Evolutionary conservation across 2,888 invertebrate genomes (phyloP).

Genomic region (Mimas tiliae): DNA sequence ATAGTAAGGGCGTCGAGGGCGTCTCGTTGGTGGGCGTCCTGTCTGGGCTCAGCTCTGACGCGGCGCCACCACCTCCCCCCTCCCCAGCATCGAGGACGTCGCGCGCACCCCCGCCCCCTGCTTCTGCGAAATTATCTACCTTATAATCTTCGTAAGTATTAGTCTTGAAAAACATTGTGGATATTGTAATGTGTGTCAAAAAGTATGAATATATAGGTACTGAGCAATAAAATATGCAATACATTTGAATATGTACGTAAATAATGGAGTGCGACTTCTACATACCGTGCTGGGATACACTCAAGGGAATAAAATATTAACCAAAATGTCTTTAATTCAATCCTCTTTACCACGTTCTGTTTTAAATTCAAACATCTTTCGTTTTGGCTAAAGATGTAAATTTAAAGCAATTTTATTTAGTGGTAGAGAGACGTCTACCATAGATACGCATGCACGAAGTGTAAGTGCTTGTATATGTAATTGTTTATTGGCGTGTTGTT

Average conservation of each 20-base stretch:
- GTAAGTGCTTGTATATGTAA: conserved; percentile 34
- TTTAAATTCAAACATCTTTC: background rate
- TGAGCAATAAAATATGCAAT: conserved; percentile 27
- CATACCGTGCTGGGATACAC: conserved; percentile 44
- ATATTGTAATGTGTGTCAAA: conserved; percentile 12
- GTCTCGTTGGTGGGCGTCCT: conserved; percentile 82
- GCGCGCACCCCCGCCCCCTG: conserved; percentile 80
- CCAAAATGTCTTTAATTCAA: background rate
- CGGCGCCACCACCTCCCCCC: conserved; percentile 74
- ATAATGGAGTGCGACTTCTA: conserved; percentile 46
- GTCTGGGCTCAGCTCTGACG: conserved; percentile 78
- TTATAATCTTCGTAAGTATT: conserved; percentile 21
- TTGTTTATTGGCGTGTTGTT: conserved; percentile 36
- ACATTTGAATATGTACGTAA: conserved; percentile 30
- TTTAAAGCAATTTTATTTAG: background rate
- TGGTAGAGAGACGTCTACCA: conserved; percentile 14
- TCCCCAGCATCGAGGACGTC: conserved; percentile 67
- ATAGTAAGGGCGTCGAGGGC: conserved; percentile 81
- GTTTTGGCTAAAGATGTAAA: background rate
- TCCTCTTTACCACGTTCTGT: background rate
- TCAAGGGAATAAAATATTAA: conserved; percentile 37
- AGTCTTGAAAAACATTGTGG: background rate
- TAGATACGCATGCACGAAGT: conserved; percentile 30
- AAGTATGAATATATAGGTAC: background rate
- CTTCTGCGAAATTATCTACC: conserved; percentile 58